phyloP scores from a whole-genome alignment of 1,140 invertebrate genomes.

The Pseudomyrmex pallidus region DNA sequence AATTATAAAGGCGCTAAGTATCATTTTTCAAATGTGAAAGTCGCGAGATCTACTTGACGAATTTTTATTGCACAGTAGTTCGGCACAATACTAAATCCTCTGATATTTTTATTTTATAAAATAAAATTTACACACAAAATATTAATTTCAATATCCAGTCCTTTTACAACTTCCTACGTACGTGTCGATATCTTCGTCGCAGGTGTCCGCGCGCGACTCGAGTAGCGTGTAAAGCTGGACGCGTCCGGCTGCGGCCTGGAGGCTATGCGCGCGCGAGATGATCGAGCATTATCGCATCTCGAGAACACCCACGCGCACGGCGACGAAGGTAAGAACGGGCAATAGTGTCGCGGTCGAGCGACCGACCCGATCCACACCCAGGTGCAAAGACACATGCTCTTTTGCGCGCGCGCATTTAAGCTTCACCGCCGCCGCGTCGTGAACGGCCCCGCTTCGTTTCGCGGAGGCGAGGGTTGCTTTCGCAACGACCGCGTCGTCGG shows the following conservation, averaged over 20 bases:
- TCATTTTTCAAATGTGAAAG: constrained; percentile 39
- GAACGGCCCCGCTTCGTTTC: constrained; percentile 9
- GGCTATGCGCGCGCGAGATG: constrained; percentile 2
- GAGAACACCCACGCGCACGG: constrained; percentile 40
- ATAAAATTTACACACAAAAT: neutral
- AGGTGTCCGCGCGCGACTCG: constrained; percentile 63
- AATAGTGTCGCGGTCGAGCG: constrained; percentile 63
- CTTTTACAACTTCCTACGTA: neutral
- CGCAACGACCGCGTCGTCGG: constrained; percentile 44
- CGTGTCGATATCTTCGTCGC: constrained; percentile 4
- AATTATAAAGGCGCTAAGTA: constrained; percentile 35
- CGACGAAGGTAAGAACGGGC: constrained; percentile 30
- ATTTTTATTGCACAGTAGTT: constrained; percentile 1
- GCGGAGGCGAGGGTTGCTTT: constrained; percentile 59
- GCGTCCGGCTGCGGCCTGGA: constrained; percentile 9
- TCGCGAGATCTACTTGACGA: neutral
- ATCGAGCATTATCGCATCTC: constrained; percentile 44
- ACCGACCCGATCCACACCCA: constrained; percentile 67
- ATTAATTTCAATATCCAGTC: neutral
- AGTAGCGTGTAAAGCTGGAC: constrained; percentile 73
- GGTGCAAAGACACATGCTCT: constrained; percentile 62
- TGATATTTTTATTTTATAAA: neutral
- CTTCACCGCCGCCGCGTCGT: neutral
- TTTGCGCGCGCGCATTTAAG: constrained; percentile 1
- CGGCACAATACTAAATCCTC: neutral